These are phyloP conservation scores for Ophion slaviceki DNA, from an alignment of 2,888 invertebrate genomes.

Conservation along the genomic window DNA sequence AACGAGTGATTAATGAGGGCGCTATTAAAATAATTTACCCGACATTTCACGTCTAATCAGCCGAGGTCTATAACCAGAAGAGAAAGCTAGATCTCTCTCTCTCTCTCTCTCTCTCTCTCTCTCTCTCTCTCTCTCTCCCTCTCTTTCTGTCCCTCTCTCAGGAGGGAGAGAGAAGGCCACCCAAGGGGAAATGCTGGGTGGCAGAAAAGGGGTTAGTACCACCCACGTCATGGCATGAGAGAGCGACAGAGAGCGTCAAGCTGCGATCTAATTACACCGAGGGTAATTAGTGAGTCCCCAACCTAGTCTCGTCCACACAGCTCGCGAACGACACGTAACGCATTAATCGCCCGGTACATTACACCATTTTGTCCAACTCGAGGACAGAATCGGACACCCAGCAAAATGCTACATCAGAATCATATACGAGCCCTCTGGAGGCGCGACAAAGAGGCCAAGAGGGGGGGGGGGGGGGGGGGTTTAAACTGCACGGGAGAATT, in stretches of 20 bases:
- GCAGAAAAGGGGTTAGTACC: conserved; percentile 19
- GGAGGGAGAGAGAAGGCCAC: conserved; percentile 36
- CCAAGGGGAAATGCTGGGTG: conserved; percentile 40
- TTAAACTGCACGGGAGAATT: conserved; percentile 53
- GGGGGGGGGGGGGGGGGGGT: conserved; percentile 11
- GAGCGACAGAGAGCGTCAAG: conserved; percentile 10
- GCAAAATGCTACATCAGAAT: conserved; percentile 34
- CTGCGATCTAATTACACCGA: conserved; percentile 63
- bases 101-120: too few species aligned
- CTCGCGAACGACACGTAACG: conserved; percentile 55
- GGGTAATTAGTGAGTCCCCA: conserved; percentile 64
- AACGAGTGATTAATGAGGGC: conserved; percentile 60
- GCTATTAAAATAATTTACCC: conserved; percentile 61
- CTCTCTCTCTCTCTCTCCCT: too few species aligned
- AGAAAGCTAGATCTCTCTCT: conserved; percentile 16
- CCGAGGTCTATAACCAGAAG: conserved; percentile 11
- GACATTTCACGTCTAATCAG: conserved; percentile 63
- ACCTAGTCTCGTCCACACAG: conserved; percentile 23
- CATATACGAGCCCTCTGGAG: conserved; percentile 10
- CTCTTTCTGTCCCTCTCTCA: too few species aligned
- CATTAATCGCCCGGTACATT: conserved; percentile 63
- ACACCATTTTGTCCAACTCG: conserved; percentile 47
- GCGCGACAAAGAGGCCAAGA: background rate
- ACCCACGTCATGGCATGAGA: background rate
- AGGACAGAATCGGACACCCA: conserved; percentile 30